Evolutionary conservation across 2,113 vertebrate genomes (phyloP).

Genomic region (Phrynosoma blainvillii): DNA sequence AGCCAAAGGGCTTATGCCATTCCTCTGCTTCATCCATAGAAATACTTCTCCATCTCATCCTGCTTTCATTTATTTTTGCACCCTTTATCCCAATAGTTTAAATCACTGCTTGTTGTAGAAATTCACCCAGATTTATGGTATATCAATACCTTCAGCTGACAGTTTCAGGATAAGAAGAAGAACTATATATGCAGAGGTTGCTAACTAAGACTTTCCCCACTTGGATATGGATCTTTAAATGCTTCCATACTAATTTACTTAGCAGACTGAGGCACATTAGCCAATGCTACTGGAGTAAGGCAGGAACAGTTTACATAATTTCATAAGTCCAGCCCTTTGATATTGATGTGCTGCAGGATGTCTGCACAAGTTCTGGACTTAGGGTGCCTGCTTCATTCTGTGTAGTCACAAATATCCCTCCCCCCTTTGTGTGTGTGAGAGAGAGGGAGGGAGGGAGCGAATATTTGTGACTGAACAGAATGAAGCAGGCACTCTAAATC

Average conservation of each 20-base stretch:
- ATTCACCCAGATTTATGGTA: constrained; percentile 51
- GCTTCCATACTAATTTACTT: neutral
- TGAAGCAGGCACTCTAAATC: too few species aligned
- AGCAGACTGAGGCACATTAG: neutral
- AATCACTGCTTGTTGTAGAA: constrained; percentile 60
- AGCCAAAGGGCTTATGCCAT: constrained; percentile 56
- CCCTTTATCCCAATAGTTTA: constrained; percentile 64
- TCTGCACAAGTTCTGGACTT: too few species aligned
- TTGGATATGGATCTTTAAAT: neutral
- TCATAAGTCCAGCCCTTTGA: too few species aligned
- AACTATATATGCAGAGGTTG: constrained; percentile 56
- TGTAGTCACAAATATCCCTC: too few species aligned
- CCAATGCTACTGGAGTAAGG: too few species aligned
- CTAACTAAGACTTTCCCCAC: neutral
- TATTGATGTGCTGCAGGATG: too few species aligned
- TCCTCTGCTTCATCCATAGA: constrained; percentile 58
- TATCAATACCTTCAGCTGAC: constrained; percentile 51
- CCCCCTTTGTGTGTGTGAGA: too few species aligned
- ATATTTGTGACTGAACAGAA: too few species aligned
- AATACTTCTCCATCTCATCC: constrained; percentile 42
- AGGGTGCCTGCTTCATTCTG: too few species aligned
- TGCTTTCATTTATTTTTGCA: constrained; percentile 37
- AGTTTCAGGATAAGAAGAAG: constrained; percentile 56
- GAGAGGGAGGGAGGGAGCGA: too few species aligned
- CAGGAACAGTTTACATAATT: too few species aligned